A percentile compares a stretch with the other conserved stretches of the same genome.
phyloP scores from a whole-genome alignment of 2,797 vertebrate species.

The Lutjanus campechanus region DNA sequence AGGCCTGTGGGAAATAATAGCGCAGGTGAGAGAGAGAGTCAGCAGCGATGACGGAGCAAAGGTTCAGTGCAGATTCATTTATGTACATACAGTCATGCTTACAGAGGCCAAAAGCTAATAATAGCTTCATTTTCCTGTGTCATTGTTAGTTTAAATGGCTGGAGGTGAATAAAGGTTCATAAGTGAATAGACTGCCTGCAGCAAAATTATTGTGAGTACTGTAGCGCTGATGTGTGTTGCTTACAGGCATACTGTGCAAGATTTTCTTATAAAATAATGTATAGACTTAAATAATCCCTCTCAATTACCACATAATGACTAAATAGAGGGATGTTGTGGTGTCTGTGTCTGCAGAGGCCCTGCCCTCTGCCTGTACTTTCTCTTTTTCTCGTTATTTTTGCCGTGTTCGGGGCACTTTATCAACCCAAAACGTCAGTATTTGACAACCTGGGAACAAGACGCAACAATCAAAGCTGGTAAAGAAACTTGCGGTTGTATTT shows the following conservation, averaged over 20 bases:
- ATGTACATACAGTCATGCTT: conserved; percentile 15
- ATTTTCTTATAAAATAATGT: too few species aligned
- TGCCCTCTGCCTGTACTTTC: too few species aligned
- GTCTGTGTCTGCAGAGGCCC: too few species aligned
- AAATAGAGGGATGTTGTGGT: too few species aligned
- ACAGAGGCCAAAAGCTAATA: conserved; percentile 21
- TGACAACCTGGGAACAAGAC: too few species aligned
- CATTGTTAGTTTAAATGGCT: conserved; percentile 18
- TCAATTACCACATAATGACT: neutral
- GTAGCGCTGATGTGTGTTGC: neutral
- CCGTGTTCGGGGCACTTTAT: too few species aligned
- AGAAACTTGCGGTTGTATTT: neutral
- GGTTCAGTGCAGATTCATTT: conserved; percentile 35
- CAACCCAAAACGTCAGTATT: too few species aligned
- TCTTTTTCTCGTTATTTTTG: too few species aligned
- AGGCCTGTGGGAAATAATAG: conserved; percentile 63
- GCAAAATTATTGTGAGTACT: neutral
- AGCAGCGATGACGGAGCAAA: conserved; percentile 50
- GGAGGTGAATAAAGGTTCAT: neutral
- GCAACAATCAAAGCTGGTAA: too few species aligned
- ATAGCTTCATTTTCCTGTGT: conserved; percentile 22
- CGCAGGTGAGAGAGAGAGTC: conserved; percentile 59
- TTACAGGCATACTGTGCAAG: neutral
- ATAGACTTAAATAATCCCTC: neutral
- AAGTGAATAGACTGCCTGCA: neutral